Base-by-base conservation (phyloP, 2,888 invertebrate genomes). In the Cremastinae sp. region DNA sequence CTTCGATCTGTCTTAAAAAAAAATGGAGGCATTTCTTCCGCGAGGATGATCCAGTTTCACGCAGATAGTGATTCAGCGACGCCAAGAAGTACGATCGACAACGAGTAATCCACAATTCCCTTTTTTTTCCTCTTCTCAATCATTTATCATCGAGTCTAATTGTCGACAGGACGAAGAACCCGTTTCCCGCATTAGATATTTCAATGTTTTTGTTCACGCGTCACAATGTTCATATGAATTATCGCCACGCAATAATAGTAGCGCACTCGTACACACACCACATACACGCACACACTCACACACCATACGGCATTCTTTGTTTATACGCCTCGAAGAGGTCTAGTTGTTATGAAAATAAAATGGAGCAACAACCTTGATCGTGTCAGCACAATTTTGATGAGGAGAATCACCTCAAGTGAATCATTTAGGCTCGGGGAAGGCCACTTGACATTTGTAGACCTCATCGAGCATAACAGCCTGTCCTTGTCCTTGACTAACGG, bases 391-490 rank as follows among this genome's bases (percentile, higher is more conserved):
- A 70, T 51, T 74, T 64, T 54, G 45, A 51, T 51, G 66, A 78
- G 76, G 66, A 51, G 69, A 53, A 70, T 65, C 69, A 64, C 77
- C 71, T 77, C 73, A 71, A 75, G 73, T 82, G 82, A 89, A 88
- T 90, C 88, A 89, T 89, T 90, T 90, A 78, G 89, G 87, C 84
- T 89, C 89, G 70, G 88, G 87, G 80, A 89, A 90, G 81, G 89
- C 88, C 83, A 90, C 89, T 85, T 90, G 88, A 83, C 90, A 90
- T 83, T 90, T 90, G 85, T 89, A 90, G 80, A 89, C 88, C 72
- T 90, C 89, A 70, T 90, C 90, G 43, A 90, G 86, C 88, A 90
- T 89, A 34, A 89, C 90, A 10, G 86, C 84, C 80, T 89, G 89
- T 34, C 89, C 88, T 80, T 89, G 90, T 51, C 86, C 88, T 79